Evolutionary conservation across 2,113 vertebrate genomes (phyloP), one percentile per base, ranked within the genome.

Genomic region (Myotis brandtii): DNA sequence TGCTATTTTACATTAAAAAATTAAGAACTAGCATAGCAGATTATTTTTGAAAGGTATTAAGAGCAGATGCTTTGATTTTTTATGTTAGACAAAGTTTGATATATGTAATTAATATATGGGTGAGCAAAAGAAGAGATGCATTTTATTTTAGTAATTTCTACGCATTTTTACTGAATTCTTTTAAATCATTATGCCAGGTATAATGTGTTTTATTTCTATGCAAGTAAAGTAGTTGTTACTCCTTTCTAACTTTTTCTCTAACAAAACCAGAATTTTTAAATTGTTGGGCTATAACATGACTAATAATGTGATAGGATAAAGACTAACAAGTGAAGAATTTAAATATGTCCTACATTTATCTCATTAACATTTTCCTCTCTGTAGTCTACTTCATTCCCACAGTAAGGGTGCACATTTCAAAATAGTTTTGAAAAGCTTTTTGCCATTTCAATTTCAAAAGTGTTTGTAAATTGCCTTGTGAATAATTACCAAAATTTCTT

Each of bases 81-180:
- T 50, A 52, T 64, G 32, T 64, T 70, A 89, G 6, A 75, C 9
- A 75, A 20, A 70, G 9, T 86, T 85, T 75, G 32, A 77, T 16
- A 56, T 56, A 89, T 20, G 3, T 48, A 46, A 52, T 69, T 62
- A n/a, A 50, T 30, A 59, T 52, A 18, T 84, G 32, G 27, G 4
- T 82, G 37, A 23, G 2, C 0, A 72, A 32, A 90, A 72, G 5
- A 75, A 75, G 30, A 69, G 37, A 4, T 46, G 1, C 14, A 87
- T 92, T 93, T 89, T 86, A 73, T 69, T 83, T 93, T 56, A 23
- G 1, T 90, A 90, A 81, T 67, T 75, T 59, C 46, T 81, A 40
- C 10, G 84, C 40, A 69, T 52, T 62, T 93, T 66, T 30, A 95
- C 14, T 64, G 48, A 89, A 77, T 79, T 85, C 20, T 91, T 85